Evolutionary conservation across 2,797 vertebrate genomes (phyloP).

Genomic region (Pseudochaenichthys georgianus): DNA sequence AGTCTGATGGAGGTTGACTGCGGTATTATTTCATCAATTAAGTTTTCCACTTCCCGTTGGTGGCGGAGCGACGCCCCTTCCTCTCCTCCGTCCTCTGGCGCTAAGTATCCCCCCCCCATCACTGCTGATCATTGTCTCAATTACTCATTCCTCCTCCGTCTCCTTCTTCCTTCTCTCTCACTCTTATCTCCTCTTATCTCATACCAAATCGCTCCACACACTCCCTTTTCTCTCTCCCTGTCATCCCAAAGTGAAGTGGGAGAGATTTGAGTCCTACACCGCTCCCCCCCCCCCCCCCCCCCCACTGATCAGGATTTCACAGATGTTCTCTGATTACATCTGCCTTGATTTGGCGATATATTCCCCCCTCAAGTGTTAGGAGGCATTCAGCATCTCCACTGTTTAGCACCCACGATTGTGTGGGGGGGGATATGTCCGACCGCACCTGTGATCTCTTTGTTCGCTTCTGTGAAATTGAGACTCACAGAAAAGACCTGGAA

Average conservation of each 20-base stretch:
- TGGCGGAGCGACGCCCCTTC: conserved; percentile 65
- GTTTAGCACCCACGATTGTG: conserved; percentile 13
- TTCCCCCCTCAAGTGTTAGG: conserved; percentile 20
- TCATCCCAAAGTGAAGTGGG: conserved; percentile 50
- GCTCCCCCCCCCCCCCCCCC: conserved; percentile 35
- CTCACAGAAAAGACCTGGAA: conserved; percentile 49
- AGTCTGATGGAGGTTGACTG: conserved; percentile 70
- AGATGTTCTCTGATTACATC: conserved; percentile 61
- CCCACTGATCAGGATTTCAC: conserved; percentile 68
- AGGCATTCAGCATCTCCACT: conserved; percentile 23
- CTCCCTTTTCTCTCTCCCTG: conserved; percentile 20
- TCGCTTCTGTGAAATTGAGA: conserved; percentile 47
- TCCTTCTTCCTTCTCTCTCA: conserved; percentile 15
- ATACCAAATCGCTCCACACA: conserved; percentile 54
- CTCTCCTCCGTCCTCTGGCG: conserved; percentile 68
- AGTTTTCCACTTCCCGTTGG: conserved; percentile 62
- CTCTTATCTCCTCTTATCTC: conserved; percentile 67
- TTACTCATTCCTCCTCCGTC: conserved; percentile 75
- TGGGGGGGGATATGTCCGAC: conserved; percentile 18
- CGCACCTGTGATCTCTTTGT: conserved; percentile 46
- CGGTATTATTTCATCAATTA: conserved; percentile 77
- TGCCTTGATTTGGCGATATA: conserved; percentile 54
- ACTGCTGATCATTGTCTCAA: conserved; percentile 85
- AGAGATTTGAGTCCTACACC: conserved; percentile 45
- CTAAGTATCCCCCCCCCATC: conserved; percentile 75